Conservation (phyloP, 2,113 vertebrate genomes). For the Noctilio leporinus region DNA sequence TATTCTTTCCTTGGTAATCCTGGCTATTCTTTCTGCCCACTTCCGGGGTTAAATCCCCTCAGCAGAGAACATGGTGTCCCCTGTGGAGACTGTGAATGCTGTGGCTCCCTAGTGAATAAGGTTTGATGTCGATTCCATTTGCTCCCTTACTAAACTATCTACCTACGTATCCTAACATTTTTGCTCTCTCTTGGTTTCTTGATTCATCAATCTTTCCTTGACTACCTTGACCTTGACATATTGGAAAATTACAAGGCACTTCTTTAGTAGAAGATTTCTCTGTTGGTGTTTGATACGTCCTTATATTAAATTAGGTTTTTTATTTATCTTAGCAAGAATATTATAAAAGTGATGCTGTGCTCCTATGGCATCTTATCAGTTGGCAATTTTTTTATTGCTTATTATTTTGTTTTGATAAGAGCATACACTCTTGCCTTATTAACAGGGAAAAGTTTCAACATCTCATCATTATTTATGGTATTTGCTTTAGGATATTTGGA, state of each 20-base stretch:
- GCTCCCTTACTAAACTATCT: not conserved
- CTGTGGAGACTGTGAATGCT: not conserved
- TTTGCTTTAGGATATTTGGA: not conserved
- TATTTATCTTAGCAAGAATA: not conserved
- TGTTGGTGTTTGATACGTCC: not conserved
- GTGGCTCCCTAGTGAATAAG: not conserved
- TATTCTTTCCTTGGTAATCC: not conserved
- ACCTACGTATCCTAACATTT: not conserved
- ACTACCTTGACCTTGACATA: not conserved
- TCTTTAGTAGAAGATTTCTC: not conserved
- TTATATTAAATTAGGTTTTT: not conserved
- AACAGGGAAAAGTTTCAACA: not conserved
- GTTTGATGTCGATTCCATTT: not conserved
- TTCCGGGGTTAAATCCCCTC: not conserved
- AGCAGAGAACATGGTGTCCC: not conserved
- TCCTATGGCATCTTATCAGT: not conserved
- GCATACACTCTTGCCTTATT: not conserved
- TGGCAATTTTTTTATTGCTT: not conserved
- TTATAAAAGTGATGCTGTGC: not conserved
- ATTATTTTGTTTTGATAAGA: not conserved
- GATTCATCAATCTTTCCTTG: not conserved
- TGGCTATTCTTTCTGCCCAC: not conserved
- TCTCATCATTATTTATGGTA: not conserved
- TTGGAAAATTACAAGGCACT: not conserved
- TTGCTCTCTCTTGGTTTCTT: not conserved